phyloP scores from a whole-genome alignment of 2,113 vertebrate species.

The Stigmatopora argus region DNA sequence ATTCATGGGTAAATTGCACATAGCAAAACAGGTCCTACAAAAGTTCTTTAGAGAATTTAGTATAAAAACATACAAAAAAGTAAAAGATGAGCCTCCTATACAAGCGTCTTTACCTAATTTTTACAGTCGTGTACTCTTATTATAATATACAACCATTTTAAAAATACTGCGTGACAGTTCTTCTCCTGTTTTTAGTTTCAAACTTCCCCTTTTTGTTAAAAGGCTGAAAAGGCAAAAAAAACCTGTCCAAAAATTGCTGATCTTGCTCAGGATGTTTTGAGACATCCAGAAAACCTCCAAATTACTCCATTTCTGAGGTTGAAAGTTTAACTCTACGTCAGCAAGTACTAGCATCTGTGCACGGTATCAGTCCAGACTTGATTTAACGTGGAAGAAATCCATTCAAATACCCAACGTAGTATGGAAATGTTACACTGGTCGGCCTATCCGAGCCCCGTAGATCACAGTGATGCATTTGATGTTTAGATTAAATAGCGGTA shows the following conservation, averaged over 20 bases:
- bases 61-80: too few species aligned
- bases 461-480: not conserved
- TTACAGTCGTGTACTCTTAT: too few species aligned
- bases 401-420: slow-evolving; percentile 1
- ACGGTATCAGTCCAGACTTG: not conserved
- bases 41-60: too few species aligned
- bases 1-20: too few species aligned
- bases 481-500: not conserved
- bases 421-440: not conserved
- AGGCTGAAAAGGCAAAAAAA: too few species aligned
- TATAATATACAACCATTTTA: too few species aligned
- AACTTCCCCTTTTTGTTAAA: too few species aligned
- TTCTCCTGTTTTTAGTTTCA: too few species aligned
- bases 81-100: too few species aligned
- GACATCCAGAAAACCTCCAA: not conserved
- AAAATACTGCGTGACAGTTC: too few species aligned
- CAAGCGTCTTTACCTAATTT: too few species aligned
- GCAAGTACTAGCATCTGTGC: not conserved
- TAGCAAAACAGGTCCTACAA: too few species aligned
- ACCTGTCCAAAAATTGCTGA: not conserved
- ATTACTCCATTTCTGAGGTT: not conserved
- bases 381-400: not conserved
- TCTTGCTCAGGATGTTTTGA: not conserved
- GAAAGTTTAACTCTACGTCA: not conserved
- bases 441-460: not conserved